A percentile compares a stretch with the other conserved stretches of the same genome.
Conservation (phyloP, 2,113 vertebrate genomes). For the Triplophysa rosa region DNA sequence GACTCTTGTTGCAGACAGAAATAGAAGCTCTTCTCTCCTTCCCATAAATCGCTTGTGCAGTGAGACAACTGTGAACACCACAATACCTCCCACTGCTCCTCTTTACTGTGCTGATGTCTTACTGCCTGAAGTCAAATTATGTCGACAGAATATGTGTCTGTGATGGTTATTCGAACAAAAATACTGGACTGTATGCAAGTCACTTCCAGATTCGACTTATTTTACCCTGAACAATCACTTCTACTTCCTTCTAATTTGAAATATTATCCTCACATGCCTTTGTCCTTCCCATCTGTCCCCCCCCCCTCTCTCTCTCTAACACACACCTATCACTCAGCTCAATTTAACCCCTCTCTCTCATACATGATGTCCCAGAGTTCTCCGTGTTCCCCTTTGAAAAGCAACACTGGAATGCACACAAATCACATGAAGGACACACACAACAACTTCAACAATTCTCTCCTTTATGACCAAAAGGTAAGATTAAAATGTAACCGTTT, state of each 20-base stretch:
- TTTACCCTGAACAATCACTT: not conserved
- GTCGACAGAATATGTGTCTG: not conserved
- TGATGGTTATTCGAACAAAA: not conserved
- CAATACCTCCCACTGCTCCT: not conserved
- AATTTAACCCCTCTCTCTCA: constrained; percentile 33
- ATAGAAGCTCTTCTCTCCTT: constrained; percentile 69
- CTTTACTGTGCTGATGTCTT: constrained; percentile 10
- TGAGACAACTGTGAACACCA: constrained; percentile 51
- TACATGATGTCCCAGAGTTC: constrained; percentile 33
- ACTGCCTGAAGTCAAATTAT: constrained; percentile 3
- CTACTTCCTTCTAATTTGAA: not conserved
- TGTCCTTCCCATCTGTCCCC: constrained; percentile 33
- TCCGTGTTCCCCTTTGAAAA: constrained; percentile 30
- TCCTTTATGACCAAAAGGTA: constrained; percentile 72
- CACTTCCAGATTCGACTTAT: not conserved
- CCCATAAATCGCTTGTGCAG: constrained; percentile 66
- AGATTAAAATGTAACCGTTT: constrained; percentile 45
- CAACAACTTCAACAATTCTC: constrained; percentile 67
- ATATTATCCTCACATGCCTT: constrained; percentile 35
- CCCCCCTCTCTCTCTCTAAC: constrained; percentile 19
- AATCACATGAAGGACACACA: constrained; percentile 68
- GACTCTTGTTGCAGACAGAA: constrained; percentile 69
- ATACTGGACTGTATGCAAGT: not conserved
- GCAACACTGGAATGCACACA: constrained; percentile 70
- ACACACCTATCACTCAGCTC: constrained; percentile 39